Percentiles rank a stretch among this genome's conserved stretches.
Evolutionary conservation across 2,888 invertebrate genomes (phyloP).

Genomic region (Acleris sparsana): DNA sequence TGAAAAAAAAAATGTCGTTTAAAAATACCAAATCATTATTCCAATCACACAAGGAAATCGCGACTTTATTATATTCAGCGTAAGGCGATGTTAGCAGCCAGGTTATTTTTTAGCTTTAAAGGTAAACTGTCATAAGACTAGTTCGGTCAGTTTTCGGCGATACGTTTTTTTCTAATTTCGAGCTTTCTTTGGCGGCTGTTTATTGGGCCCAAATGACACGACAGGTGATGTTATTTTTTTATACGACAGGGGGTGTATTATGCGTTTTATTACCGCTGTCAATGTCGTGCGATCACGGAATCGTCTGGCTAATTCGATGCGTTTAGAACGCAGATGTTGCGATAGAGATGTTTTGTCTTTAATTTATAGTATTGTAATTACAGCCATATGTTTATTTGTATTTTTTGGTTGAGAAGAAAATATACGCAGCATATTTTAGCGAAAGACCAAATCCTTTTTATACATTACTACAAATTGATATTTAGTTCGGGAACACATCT

Average conservation of each 20-base stretch:
- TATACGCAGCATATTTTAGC: too few species aligned
- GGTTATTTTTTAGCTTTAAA: slow-evolving; percentile 33
- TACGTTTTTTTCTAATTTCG: slow-evolving; percentile 63
- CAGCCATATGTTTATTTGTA: too few species aligned
- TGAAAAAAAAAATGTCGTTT: slow-evolving; percentile 61
- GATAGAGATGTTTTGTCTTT: slow-evolving; percentile 55
- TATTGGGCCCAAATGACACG: slow-evolving; percentile 83
- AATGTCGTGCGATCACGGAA: slow-evolving; percentile 60
- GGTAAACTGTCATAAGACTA: slow-evolving; percentile 65
- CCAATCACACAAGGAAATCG: slow-evolving; percentile 36
- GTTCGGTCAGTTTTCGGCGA: slow-evolving; percentile 74
- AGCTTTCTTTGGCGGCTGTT: slow-evolving; percentile 80
- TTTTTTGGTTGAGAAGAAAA: too few species aligned
- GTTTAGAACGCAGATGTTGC: slow-evolving; percentile 68
- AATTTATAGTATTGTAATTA: slow-evolving; percentile 1
- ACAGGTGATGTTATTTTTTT: slow-evolving; percentile 79
- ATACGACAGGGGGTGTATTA: slow-evolving; percentile 57
- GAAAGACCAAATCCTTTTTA: too few species aligned
- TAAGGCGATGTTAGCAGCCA: slow-evolving; percentile 34
- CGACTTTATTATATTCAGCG: slow-evolving; percentile 31
- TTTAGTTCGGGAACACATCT: too few species aligned
- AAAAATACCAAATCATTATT: slow-evolving; percentile 46
- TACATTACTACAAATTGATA: too few species aligned
- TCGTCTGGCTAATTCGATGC: slow-evolving; percentile 71
- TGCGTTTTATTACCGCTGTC: slow-evolving; percentile 77